Evolutionary conservation across 2,797 vertebrate genomes (phyloP).

Genomic region (Champsocephalus gunnari): DNA sequence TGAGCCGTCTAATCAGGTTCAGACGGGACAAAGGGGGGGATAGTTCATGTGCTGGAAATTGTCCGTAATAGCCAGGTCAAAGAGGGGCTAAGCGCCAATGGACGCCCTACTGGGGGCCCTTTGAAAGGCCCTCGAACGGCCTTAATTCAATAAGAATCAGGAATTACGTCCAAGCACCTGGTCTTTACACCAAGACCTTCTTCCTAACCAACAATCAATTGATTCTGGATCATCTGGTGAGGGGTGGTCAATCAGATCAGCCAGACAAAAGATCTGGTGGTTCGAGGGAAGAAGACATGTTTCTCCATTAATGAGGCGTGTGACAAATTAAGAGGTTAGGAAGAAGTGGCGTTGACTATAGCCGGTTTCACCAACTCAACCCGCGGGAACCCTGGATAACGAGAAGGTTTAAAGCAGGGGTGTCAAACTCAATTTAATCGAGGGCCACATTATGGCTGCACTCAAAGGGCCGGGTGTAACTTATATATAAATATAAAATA

Average conservation of each 20-base stretch:
- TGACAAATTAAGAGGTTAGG: constrained; percentile 23
- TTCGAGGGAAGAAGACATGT: not conserved
- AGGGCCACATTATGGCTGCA: too few species aligned
- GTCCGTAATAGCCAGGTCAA: constrained; percentile 73
- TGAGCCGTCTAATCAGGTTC: constrained; percentile 74
- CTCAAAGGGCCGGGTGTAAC: too few species aligned
- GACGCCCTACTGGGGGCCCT: constrained; percentile 60
- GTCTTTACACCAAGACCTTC: constrained; percentile 33
- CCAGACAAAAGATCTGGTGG: constrained; percentile 8
- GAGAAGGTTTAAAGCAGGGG: constrained; percentile 7
- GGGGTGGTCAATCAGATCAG: constrained; percentile 24
- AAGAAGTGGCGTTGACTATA: too few species aligned
- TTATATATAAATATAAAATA: too few species aligned
- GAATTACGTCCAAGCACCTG: constrained; percentile 58
- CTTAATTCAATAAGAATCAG: constrained; percentile 72
- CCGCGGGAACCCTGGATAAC: not conserved
- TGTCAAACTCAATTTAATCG: too few species aligned
- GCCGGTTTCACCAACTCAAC: too few species aligned
- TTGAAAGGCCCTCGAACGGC: constrained; percentile 70
- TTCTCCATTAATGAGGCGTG: constrained; percentile 22
- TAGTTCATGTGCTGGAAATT: constrained; percentile 73
- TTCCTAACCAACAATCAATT: constrained; percentile 55
- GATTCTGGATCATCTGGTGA: constrained; percentile 24
- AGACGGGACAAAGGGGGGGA: constrained; percentile 60
- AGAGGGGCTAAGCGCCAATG: constrained; percentile 78